A percentile compares a stretch with the other conserved stretches of the same genome.
Evolutionary conservation across 64 coral and sea anemone genomes (phyloP).

Genomic region (Stichodactyla helianthus): DNA sequence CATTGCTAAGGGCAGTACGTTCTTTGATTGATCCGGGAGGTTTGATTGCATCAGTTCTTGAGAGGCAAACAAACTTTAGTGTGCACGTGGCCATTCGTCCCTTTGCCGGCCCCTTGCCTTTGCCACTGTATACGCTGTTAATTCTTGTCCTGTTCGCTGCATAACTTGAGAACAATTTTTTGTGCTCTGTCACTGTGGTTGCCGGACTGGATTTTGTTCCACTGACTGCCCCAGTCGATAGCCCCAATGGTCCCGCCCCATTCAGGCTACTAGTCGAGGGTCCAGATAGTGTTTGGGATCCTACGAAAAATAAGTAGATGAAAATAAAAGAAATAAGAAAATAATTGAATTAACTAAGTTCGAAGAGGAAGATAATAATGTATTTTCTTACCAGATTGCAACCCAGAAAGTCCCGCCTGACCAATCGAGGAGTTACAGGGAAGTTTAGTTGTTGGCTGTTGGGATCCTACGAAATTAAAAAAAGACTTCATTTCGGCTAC

Average conservation of each 20-base stretch:
- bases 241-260: background rate
- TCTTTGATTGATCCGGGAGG: conserved; percentile 17
- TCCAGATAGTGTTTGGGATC: no score
- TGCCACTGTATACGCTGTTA: conserved; percentile 15
- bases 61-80: conserved; percentile 37
- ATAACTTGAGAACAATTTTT: conserved; percentile 21
- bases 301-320: no score
- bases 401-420: no score
- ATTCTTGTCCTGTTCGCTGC: background rate
- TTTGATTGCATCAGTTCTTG: background rate
- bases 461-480: no score
- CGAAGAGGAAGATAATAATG: background rate
- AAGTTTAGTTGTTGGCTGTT: no score
- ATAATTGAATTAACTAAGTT: background rate
- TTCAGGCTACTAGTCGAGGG: no score
- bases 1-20: conserved; percentile 30
- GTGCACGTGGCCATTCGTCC: conserved; percentile 7
- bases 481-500: no score
- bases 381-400: no score
- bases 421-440: no score
- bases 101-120: conserved; percentile 13
- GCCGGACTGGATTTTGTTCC: background rate
- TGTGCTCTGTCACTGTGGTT: conserved; percentile 23
- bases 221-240: background rate
- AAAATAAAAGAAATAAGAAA: no score